phyloP scores from a whole-genome alignment of 2,888 invertebrate genomes.

The Xanthorhoe designata region DNA sequence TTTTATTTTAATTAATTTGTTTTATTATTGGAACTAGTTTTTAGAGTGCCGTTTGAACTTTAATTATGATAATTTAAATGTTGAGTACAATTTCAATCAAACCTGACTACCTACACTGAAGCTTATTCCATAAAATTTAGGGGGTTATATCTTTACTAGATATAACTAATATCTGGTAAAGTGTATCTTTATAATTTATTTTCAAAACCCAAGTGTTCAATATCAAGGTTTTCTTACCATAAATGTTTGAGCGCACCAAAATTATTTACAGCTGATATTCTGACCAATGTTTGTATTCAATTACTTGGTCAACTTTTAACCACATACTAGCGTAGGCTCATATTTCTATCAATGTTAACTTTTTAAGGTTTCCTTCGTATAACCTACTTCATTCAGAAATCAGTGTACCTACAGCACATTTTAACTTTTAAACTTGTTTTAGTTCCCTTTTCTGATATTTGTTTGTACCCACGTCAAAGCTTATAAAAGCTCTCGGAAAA shows the following conservation, averaged over 20 bases:
- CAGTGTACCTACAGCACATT: neutral
- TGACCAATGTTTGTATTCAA: constrained; percentile 13
- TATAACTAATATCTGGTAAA: too few species aligned
- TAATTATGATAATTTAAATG: neutral
- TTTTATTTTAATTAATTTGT: constrained; percentile 12
- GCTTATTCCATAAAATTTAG: too few species aligned
- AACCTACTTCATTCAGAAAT: neutral
- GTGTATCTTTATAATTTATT: too few species aligned
- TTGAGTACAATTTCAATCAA: neutral
- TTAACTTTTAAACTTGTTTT: too few species aligned
- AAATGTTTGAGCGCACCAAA: neutral
- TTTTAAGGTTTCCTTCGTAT: neutral
- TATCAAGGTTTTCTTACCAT: neutral
- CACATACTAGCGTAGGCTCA: constrained; percentile 5
- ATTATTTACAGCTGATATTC: constrained; percentile 14
- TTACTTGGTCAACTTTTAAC: constrained; percentile 15
- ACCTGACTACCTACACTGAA: neutral
- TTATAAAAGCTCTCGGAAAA: too few species aligned
- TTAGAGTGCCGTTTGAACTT: constrained; percentile 4
- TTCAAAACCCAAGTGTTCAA: too few species aligned
- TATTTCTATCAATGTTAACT: constrained; percentile 1
- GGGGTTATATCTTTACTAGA: too few species aligned
- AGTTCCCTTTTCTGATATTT: too few species aligned
- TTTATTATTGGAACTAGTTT: constrained; percentile 17
- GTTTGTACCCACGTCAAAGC: too few species aligned